phyloP scores from a whole-genome alignment of 2,888 invertebrate species.

The Eurytoma adleriae region DNA sequence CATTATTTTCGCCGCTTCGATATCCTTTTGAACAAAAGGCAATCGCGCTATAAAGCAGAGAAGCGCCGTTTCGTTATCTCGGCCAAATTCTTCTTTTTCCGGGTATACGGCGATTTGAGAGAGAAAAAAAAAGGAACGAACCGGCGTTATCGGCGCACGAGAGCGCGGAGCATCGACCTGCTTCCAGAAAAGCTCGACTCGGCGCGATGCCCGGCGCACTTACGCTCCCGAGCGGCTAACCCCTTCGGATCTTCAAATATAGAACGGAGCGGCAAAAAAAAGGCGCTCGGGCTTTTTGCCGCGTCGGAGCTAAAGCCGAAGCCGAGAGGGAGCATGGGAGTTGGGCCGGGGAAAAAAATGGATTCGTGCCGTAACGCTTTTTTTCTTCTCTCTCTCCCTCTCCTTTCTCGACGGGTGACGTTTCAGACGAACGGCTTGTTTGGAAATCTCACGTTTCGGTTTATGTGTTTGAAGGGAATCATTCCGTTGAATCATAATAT shows the following conservation, averaged over 20 bases:
- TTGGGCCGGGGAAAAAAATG: conserved; percentile 28
- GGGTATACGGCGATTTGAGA: conserved; percentile 9
- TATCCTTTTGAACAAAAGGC: background rate
- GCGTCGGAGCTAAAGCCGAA: background rate
- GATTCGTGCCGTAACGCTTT: conserved; percentile 50
- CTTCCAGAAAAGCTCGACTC: conserved; percentile 34
- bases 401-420: conserved; percentile 5
- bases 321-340: background rate
- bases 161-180: conserved; percentile 45
- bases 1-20: no score
- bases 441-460: conserved; percentile 49
- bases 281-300: conserved; percentile 32
- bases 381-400: conserved; percentile 4
- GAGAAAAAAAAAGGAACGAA: background rate
- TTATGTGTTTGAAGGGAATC: conserved; percentile 28
- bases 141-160: conserved; percentile 13
- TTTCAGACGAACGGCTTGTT: conserved; percentile 52
- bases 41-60: background rate
- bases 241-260: conserved; percentile 55
- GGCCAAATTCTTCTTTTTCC: conserved; percentile 21
- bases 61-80: background rate
- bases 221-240: conserved; percentile 27
- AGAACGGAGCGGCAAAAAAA: conserved; percentile 44
- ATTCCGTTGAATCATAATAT: conserved; percentile 53
- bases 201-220: conserved; percentile 4